A percentile compares a stretch with the other conserved stretches of the same genome.
These are phyloP conservation scores for Archilochus colubris DNA, from an alignment of 2,113 vertebrate species.

Conservation along the genomic window DNA sequence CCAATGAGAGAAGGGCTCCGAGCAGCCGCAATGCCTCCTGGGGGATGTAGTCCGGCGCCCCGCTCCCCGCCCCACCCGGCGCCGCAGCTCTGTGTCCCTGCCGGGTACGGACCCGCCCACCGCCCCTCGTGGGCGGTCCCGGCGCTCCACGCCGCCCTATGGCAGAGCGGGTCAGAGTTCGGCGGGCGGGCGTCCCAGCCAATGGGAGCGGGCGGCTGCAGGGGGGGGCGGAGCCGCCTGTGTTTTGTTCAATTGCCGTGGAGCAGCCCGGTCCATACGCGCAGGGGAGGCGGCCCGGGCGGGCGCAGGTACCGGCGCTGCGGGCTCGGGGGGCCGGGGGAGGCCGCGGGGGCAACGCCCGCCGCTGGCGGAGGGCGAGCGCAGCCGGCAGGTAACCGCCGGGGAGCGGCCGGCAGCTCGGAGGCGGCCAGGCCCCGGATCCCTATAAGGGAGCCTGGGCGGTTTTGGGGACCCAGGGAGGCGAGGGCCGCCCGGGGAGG, in stretches of 20 bases:
- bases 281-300: slow-evolving; percentile 8
- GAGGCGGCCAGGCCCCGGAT: background rate
- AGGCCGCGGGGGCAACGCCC: background rate
- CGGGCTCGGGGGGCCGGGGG: background rate
- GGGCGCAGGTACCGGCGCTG: background rate
- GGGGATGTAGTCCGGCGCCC: background rate
- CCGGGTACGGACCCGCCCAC: background rate
- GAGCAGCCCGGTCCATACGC: background rate
- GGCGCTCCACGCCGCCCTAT: fast-evolving
- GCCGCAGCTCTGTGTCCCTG: background rate
- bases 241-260: slow-evolving; percentile 63
- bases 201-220: background rate
- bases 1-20: background rate
- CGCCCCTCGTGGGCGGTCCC: background rate
- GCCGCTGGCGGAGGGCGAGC: background rate
- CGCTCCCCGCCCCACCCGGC: background rate
- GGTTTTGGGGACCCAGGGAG: background rate
- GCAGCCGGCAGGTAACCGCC: background rate
- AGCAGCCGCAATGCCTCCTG: background rate
- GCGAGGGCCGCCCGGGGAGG: background rate
- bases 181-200: background rate
- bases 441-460: background rate
- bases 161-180: background rate
- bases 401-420: background rate
- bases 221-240: slow-evolving; percentile 11